phyloP scores from a whole-genome alignment of 2,888 invertebrate species.

The Atethmia centrago region DNA sequence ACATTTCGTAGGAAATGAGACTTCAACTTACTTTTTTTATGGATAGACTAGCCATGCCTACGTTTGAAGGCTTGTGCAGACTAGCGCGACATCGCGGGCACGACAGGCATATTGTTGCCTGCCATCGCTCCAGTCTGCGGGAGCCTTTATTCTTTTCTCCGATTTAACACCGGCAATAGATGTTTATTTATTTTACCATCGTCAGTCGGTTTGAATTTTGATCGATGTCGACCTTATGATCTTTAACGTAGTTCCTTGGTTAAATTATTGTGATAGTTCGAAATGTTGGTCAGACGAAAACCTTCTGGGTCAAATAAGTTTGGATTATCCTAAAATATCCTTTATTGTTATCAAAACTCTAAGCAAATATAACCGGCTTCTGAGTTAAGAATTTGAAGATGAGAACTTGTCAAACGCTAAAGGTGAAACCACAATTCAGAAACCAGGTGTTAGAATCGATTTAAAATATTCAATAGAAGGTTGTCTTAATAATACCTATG shows the following conservation, averaged over 20 bases:
- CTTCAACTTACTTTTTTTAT: background rate
- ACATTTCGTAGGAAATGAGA: background rate
- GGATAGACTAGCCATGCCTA: background rate
- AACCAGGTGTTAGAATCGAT: no score
- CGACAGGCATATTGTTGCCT: no score
- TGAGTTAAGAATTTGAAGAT: background rate
- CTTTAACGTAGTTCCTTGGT: background rate
- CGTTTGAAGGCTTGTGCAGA: no score
- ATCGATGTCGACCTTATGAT: background rate
- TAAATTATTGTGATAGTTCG: background rate
- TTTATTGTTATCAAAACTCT: constrained; percentile 11
- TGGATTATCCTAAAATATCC: background rate
- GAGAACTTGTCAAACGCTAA: background rate
- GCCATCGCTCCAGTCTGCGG: no score
- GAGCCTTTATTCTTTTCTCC: background rate
- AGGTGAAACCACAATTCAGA: no score
- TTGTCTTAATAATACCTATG: no score
- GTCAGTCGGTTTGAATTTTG: background rate
- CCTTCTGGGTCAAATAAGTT: constrained; percentile 1
- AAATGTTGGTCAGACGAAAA: background rate
- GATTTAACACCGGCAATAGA: background rate
- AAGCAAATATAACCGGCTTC: background rate
- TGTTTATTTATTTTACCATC: background rate
- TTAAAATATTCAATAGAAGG: no score
- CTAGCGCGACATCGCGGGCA: no score